phyloP scores from a whole-genome alignment of 2,888 invertebrate genomes.

The Pomacea canaliculata region DNA sequence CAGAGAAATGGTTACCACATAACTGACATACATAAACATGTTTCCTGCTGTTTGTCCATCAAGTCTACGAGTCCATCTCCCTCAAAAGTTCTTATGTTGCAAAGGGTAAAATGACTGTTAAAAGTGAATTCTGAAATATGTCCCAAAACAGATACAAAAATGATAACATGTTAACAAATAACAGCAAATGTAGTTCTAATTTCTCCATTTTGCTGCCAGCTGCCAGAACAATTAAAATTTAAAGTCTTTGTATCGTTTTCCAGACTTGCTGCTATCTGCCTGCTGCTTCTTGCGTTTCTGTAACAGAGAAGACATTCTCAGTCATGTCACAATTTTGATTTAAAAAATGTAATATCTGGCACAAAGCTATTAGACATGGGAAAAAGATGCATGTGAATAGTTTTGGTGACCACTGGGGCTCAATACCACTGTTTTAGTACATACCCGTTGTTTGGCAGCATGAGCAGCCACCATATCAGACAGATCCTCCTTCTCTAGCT shows the following conservation, averaged over 20 bases:
- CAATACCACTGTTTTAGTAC: neutral
- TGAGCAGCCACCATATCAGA: slow-evolving; percentile 99
- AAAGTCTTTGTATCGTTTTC: slow-evolving; percentile 98
- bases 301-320: slow-evolving; percentile 69
- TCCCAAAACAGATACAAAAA: neutral
- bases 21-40: too few species aligned
- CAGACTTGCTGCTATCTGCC: slow-evolving; percentile 85
- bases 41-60: too few species aligned
- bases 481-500: slow-evolving; percentile 91
- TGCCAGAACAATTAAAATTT: slow-evolving; percentile 79
- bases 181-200: neutral
- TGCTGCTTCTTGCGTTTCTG: slow-evolving; percentile 90
- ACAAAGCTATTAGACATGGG: neutral
- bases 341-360: neutral
- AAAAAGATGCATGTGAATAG: neutral
- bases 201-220: too few species aligned
- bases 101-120: too few species aligned
- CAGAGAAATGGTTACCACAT: too few species aligned
- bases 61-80: too few species aligned
- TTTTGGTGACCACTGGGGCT: neutral
- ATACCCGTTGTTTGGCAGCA: slow-evolving; percentile 92
- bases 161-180: neutral
- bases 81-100: too few species aligned
- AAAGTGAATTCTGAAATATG: too few species aligned
- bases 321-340: neutral